phyloP scores from a whole-genome alignment of 2,888 invertebrate genomes.

The Hirudinaria manillensis region DNA sequence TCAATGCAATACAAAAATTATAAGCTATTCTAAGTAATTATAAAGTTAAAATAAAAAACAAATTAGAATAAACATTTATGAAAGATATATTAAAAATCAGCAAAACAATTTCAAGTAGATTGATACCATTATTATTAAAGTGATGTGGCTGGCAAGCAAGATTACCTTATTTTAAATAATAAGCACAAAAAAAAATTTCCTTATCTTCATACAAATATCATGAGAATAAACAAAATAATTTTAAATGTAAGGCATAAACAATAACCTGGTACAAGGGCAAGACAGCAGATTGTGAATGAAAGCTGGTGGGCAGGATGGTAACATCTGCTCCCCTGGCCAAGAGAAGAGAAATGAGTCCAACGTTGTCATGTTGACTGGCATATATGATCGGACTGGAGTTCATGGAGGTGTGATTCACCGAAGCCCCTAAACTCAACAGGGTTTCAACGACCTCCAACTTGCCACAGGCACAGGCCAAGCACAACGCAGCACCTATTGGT shows the following conservation, averaged over 20 bases:
- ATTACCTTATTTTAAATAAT: too few relatives aligned
- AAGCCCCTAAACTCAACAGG: constrained; percentile 29
- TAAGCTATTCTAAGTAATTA: too few relatives aligned
- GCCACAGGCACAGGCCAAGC: constrained; percentile 36
- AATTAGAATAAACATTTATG: too few relatives aligned
- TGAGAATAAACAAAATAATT: background rate
- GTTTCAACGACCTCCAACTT: constrained; percentile 29
- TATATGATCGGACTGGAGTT: constrained; percentile 35
- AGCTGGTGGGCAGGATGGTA: constrained; percentile 29
- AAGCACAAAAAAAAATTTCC: too few relatives aligned
- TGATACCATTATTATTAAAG: too few relatives aligned
- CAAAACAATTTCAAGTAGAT: too few relatives aligned
- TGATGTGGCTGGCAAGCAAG: too few relatives aligned
- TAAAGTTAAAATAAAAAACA: too few relatives aligned
- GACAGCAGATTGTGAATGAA: constrained; percentile 16
- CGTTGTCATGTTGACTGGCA: constrained; percentile 36
- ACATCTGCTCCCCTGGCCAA: constrained; percentile 35
- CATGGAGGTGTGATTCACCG: constrained; percentile 33
- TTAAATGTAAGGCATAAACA: background rate
- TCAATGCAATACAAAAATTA: too few relatives aligned
- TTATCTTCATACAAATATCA: background rate
- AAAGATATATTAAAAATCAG: too few relatives aligned
- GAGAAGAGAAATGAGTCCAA: constrained; percentile 32
- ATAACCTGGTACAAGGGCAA: background rate
- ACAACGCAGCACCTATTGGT: constrained; percentile 32